Evolutionary conservation across 1,140 invertebrate species (phyloP), one percentile per base, ranked within the genome.

Genomic region (Grapholita molesta): DNA sequence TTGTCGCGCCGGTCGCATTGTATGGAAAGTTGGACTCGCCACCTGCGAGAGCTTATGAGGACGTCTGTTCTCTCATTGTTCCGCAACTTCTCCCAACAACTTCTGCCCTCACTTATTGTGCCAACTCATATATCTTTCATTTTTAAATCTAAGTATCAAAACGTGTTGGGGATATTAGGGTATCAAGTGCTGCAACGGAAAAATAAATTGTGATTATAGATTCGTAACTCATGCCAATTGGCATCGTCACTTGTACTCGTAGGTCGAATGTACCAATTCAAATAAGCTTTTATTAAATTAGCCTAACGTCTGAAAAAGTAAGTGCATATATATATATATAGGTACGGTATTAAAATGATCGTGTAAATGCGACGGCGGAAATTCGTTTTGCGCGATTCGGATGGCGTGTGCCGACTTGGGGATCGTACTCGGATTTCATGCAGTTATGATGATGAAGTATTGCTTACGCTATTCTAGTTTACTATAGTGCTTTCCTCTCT

Each of bases 21-120:
- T 82, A 73, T 77, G 75, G 77, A 80, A 86, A 80, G 71, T 80
- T 68, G 48, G 30, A 25, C 28, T 12, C 73, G 78, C 71, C 86
- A 88, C 82, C 86, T 88, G 86, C 72, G 72, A 77, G 75, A 67
- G 83, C 80, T 86, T 86, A 87, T 76, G 71, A 72, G 75, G 74
- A 70, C 69, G 42, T 77, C 73, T 48, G 72, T 64, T 69, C 66
- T 53, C 25, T 66, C 69, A 82, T 83, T 81, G 75, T 83, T 72
- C 69, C 70, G 65, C 76, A 79, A 80, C 78, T 69, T 69, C 68
- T 69, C 55, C 61, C 42, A 38, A 28, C 57, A 81, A 83, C 72
- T 82, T 83, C 68, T 74, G 73, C 72, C 61, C 70, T 33, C 75
- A 66, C 71, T 77, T 73, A 80, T 84, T 84, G 82, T 84, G 69